Evolutionary conservation across 1,140 invertebrate species (phyloP).

Genomic region (Meloidogyne hapla): DNA sequence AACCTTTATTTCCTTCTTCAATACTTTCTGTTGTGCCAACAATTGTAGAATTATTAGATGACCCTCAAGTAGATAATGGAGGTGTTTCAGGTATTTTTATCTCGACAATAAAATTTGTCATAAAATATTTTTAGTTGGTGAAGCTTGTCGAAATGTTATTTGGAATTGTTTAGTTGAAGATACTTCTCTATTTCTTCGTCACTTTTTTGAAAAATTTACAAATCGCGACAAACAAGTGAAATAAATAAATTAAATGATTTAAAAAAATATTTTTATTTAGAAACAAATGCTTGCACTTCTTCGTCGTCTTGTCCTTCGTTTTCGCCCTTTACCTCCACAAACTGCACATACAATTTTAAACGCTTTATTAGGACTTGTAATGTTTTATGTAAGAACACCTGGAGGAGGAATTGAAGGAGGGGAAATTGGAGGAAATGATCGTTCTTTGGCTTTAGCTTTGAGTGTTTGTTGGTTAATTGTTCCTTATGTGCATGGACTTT

Average conservation of each 20-base stretch:
- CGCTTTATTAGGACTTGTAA: conserved; percentile 96
- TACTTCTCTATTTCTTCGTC: conserved; percentile 87
- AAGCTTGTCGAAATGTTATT: conserved; percentile 72
- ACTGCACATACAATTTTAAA: conserved; percentile 98
- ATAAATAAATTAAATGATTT: not conserved
- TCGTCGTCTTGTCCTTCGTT: conserved; percentile 85
- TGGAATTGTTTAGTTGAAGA: conserved; percentile 98
- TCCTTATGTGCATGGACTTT: conserved; percentile 93
- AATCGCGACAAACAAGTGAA: conserved; percentile 77
- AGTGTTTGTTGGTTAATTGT: conserved; percentile 91
- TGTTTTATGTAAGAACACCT: conserved; percentile 94
- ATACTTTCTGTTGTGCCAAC: conserved; percentile 89
- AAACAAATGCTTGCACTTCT: conserved; percentile 90
- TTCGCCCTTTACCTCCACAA: conserved; percentile 88
- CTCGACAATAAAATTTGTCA: no score
- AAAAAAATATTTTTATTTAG: conserved; percentile 48
- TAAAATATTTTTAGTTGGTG: conserved; percentile 66
- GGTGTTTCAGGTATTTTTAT: conserved; percentile 71
- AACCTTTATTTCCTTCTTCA: conserved; percentile 91
- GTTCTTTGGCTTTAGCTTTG: conserved; percentile 85
- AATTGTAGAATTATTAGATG: conserved; percentile 90
- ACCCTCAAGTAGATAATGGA: conserved; percentile 88
- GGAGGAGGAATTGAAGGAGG: conserved; percentile 66
- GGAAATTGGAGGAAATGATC: conserved; percentile 78
- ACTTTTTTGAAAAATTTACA: conserved; percentile 91